A percentile compares a stretch with the other conserved stretches of the same genome.
Evolutionary conservation across 2,888 invertebrate genomes (phyloP).

Genomic region (Aporophyla nigra): DNA sequence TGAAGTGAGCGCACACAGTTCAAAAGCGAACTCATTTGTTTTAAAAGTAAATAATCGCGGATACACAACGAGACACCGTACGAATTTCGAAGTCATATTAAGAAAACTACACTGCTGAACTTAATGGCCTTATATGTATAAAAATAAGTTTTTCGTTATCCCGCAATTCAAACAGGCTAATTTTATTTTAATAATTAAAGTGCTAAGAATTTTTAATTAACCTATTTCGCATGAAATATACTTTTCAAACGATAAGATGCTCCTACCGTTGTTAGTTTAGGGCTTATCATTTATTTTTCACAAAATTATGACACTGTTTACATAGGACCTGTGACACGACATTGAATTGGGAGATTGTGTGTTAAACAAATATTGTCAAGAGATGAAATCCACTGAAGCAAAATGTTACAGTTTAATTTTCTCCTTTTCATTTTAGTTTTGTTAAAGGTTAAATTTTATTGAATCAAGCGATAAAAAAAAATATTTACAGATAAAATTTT

Average conservation of each 20-base stretch:
- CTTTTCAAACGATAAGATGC: not conserved
- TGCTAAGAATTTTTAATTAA: not conserved
- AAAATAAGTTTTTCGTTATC: no score
- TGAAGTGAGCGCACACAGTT: no score
- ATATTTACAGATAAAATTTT: not conserved
- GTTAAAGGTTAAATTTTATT: not conserved
- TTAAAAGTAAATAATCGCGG: not conserved
- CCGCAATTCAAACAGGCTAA: no score
- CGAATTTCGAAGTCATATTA: not conserved
- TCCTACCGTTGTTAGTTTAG: constrained; percentile 24
- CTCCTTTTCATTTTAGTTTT: not conserved
- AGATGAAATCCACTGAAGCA: constrained; percentile 11
- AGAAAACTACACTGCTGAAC: not conserved
- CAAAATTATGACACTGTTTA: constrained; percentile 43
- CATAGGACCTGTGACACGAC: constrained; percentile 34
- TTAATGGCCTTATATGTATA: no score
- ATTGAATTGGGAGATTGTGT: constrained; percentile 28
- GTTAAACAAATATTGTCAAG: constrained; percentile 48
- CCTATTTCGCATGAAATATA: not conserved
- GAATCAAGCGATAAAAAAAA: not conserved
- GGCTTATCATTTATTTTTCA: constrained; percentile 40
- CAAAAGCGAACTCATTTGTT: not conserved
- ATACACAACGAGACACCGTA: not conserved
- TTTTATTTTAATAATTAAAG: no score
- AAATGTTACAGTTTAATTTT: constrained; percentile 11